Evolutionary conservation across 2,888 invertebrate species (phyloP).

Genomic region (Congeria kusceri): DNA sequence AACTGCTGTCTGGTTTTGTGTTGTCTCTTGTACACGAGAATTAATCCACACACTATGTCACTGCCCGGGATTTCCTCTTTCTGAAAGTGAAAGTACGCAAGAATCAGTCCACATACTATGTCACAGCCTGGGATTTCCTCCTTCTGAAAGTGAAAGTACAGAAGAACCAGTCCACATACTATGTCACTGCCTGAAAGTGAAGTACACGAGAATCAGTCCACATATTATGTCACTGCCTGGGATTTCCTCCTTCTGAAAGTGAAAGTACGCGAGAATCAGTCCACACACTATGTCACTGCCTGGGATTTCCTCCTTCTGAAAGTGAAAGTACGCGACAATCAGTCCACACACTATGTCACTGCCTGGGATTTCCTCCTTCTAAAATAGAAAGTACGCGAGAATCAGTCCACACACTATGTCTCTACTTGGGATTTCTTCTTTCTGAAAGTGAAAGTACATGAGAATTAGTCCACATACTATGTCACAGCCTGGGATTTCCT

Average conservation of each 20-base stretch:
- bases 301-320: not conserved
- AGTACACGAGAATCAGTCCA: conserved; percentile 55
- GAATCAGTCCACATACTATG: no score
- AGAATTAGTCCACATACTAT: not conserved
- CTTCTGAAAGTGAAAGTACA: no score
- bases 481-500: not conserved
- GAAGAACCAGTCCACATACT: no score
- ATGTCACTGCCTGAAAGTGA: no score
- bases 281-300: not conserved
- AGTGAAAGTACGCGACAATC: not conserved
- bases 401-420: not conserved
- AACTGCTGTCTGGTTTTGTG: conserved; percentile 42
- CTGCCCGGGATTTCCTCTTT: conserved; percentile 58
- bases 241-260: conserved; percentile 59
- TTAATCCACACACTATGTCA: conserved; percentile 56
- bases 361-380: not conserved
- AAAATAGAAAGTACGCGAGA: not conserved
- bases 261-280: not conserved
- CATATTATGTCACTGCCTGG: conserved; percentile 54
- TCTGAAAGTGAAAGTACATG: not conserved
- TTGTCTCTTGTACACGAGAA: conserved; percentile 56
- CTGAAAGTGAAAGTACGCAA: no score
- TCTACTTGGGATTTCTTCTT: not conserved
- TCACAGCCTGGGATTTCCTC: no score
- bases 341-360: not conserved